Conservation (phyloP, 2,888 invertebrate genomes). For the Conistra vaccinii region DNA sequence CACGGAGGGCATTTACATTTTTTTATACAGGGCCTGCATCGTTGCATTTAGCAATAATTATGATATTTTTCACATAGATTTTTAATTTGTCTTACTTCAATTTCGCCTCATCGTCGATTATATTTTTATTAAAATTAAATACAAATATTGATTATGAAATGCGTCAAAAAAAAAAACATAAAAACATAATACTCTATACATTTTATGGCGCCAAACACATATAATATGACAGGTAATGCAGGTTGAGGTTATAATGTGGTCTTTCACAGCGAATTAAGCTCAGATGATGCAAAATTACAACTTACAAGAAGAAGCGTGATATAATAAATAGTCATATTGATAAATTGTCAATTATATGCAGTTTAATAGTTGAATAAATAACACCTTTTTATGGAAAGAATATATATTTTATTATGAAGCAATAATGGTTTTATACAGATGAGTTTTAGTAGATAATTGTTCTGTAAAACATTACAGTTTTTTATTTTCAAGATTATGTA, state of each 20-base stretch:
- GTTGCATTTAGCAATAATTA: slow-evolving; percentile 74
- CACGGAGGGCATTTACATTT: slow-evolving; percentile 89
- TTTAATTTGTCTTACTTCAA: slow-evolving; percentile 52
- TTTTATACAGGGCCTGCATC: slow-evolving; percentile 80
- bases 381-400: not conserved
- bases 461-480: not conserved
- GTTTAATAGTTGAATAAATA: not conserved
- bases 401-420: not conserved
- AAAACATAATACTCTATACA: not conserved
- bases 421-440: not conserved
- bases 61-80: slow-evolving; percentile 61
- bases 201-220: slow-evolving; percentile 43
- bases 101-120: not conserved
- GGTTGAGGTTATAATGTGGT: slow-evolving; percentile 67
- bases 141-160: slow-evolving; percentile 1
- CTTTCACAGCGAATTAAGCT: slow-evolving; percentile 57
- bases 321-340: slow-evolving; percentile 10
- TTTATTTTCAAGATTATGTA: not conserved
- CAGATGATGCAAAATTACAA: slow-evolving; percentile 56
- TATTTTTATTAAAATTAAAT: not conserved
- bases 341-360: not conserved
- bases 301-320: slow-evolving; percentile 12
- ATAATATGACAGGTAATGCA: slow-evolving; percentile 67
- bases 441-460: not conserved
- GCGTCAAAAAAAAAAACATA: not conserved